Evolutionary conservation across 2,888 invertebrate species (phyloP).

Genomic region (Petrolisthes cinctipes): DNA sequence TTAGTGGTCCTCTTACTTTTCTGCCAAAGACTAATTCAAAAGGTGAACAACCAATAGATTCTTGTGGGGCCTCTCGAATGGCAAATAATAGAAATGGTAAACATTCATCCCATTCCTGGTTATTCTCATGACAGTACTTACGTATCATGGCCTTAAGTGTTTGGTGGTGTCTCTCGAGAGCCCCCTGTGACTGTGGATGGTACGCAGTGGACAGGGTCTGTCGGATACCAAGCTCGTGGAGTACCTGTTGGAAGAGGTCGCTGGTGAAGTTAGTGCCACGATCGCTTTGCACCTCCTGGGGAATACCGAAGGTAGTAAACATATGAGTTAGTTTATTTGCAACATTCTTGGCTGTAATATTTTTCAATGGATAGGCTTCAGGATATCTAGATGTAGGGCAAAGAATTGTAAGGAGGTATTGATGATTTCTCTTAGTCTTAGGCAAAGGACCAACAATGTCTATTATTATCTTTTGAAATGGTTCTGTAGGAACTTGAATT

Average conservation of each 20-base stretch:
- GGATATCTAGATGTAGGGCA: slow-evolving; percentile 25
- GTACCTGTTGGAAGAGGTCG: slow-evolving; percentile 14
- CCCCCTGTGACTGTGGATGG: slow-evolving; percentile 28
- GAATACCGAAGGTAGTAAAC: slow-evolving; percentile 21
- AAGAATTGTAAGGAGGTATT: slow-evolving; percentile 31
- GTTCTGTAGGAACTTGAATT: slow-evolving; percentile 1
- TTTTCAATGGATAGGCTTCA: slow-evolving; percentile 24
- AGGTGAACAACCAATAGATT: slow-evolving; percentile 18
- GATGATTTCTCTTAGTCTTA: slow-evolving; percentile 2
- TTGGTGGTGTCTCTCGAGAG: slow-evolving; percentile 21
- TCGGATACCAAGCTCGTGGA: not conserved
- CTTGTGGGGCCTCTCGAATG: slow-evolving; percentile 11
- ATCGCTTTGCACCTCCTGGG: slow-evolving; percentile 16
- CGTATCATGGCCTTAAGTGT: not conserved
- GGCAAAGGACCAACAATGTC: slow-evolving; percentile 35
- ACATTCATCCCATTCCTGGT: not conserved
- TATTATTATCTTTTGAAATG: slow-evolving; percentile 19
- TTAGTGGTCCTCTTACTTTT: slow-evolving; percentile 17
- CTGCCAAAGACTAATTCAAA: slow-evolving; percentile 9
- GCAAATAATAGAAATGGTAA: slow-evolving; percentile 12
- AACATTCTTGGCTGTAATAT: slow-evolving; percentile 4
- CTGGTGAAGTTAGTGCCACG: slow-evolving; percentile 30
- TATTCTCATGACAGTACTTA: slow-evolving; percentile 16
- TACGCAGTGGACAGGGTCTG: slow-evolving; percentile 23
- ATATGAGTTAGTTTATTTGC: not conserved